Conservation (phyloP, 2,888 invertebrate species). For the Lepas anatifera region DNA sequence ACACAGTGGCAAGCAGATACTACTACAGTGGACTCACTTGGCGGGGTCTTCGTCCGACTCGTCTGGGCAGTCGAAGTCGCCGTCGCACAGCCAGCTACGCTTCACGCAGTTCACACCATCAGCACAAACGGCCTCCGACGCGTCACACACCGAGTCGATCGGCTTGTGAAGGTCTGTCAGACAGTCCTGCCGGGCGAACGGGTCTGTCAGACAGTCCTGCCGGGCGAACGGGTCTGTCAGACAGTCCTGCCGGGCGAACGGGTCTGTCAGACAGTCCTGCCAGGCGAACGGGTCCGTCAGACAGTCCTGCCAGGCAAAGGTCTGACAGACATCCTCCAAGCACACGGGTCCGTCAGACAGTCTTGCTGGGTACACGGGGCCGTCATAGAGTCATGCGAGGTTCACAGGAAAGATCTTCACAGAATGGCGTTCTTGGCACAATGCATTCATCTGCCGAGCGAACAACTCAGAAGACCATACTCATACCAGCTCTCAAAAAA, state of each 20-base stretch:
- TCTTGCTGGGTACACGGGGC: no score
- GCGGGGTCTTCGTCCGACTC: slow-evolving; percentile 51
- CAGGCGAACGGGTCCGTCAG: slow-evolving; percentile 18
- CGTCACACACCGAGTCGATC: slow-evolving; percentile 40
- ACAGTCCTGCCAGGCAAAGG: no score
- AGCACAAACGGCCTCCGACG: slow-evolving; percentile 62
- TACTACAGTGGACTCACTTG: not conserved
- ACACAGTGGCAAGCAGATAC: no score
- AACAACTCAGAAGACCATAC: no score
- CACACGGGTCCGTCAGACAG: no score
- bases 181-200: not conserved
- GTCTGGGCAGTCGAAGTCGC: slow-evolving; percentile 67
- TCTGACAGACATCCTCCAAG: no score
- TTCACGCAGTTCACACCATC: slow-evolving; percentile 70
- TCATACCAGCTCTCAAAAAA: no score
- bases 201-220: not conserved
- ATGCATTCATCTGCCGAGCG: no score
- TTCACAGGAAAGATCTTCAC: no score
- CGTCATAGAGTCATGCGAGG: no score
- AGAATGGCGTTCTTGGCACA: no score
- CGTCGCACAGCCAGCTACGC: slow-evolving; percentile 71
- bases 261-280: slow-evolving; percentile 1
- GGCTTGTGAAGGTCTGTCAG: not conserved
- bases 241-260: not conserved
- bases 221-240: not conserved